These are phyloP conservation scores for Notothenia coriiceps DNA, from an alignment of 2,113 vertebrate genomes.

Conservation along the genomic window DNA sequence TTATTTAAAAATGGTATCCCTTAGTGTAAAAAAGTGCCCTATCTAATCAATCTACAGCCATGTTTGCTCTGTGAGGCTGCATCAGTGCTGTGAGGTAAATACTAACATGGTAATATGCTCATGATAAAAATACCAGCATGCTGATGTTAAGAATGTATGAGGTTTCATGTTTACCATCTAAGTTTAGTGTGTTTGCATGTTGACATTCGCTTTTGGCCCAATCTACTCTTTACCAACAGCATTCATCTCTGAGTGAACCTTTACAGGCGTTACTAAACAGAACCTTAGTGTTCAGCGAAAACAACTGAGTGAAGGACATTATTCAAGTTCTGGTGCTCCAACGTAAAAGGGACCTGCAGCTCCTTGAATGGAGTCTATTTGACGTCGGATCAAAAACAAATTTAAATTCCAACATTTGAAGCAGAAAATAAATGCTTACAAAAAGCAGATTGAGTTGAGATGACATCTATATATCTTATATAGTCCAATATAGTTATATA, in stretches of 20 bases:
- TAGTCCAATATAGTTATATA: too few species aligned
- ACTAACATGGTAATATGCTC: neutral
- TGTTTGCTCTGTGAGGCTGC: too few species aligned
- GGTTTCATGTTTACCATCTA: neutral
- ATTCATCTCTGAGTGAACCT: constrained; percentile 18
- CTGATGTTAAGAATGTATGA: neutral
- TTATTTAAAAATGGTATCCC: neutral
- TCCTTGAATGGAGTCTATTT: neutral
- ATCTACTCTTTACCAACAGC: neutral
- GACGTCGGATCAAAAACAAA: neutral
- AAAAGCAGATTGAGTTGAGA: too few species aligned
- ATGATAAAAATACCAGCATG: neutral
- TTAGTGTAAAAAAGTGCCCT: neutral
- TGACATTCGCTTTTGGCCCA: neutral
- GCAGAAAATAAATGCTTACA: too few species aligned
- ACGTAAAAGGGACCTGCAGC: neutral
- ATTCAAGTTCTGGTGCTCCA: too few species aligned
- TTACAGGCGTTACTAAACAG: constrained; percentile 15
- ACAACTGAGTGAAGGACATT: neutral
- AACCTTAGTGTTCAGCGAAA: neutral
- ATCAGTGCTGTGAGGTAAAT: neutral
- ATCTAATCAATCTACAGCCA: neutral
- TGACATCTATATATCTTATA: neutral
- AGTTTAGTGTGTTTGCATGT: neutral
- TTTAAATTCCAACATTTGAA: neutral